Percentiles rank a stretch among this genome's conserved stretches.
phyloP scores from a whole-genome alignment of 1,140 invertebrate genomes.

The Lepeophtheirus salmonis region DNA sequence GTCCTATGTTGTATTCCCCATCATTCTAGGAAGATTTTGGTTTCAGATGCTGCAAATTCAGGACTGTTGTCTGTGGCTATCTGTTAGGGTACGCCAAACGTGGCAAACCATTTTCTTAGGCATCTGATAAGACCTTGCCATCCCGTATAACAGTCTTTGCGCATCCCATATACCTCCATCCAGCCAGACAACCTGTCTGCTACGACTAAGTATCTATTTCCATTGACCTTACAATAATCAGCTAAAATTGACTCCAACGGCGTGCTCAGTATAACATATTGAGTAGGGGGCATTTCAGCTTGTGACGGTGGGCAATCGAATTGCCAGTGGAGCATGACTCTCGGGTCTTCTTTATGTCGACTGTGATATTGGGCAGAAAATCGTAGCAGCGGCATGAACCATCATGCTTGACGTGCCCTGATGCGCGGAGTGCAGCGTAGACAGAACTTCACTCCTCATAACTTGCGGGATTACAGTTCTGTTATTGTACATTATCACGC shows the following conservation, averaged over 20 bases:
- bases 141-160: background rate
- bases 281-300: background rate
- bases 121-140: background rate
- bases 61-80: background rate
- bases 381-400: background rate
- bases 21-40: background rate
- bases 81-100: constrained; percentile 10
- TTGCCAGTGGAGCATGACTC: background rate
- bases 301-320: background rate
- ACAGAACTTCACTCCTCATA: background rate
- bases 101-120: constrained; percentile 1
- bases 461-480: background rate
- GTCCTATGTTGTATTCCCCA: background rate
- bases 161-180: background rate
- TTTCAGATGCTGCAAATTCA: background rate
- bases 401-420: background rate
- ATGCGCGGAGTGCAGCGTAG: background rate
- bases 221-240: background rate
- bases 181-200: constrained; percentile 7
- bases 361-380: background rate
- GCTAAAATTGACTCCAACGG: background rate
- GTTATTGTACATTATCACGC: background rate
- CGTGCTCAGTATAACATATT: background rate
- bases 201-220: constrained; percentile 4
- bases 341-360: background rate